Evolutionary conservation across 2,797 vertebrate genomes (phyloP), one percentile per base, ranked within the genome.

Genomic region (Oreonectes daqikongensis): DNA sequence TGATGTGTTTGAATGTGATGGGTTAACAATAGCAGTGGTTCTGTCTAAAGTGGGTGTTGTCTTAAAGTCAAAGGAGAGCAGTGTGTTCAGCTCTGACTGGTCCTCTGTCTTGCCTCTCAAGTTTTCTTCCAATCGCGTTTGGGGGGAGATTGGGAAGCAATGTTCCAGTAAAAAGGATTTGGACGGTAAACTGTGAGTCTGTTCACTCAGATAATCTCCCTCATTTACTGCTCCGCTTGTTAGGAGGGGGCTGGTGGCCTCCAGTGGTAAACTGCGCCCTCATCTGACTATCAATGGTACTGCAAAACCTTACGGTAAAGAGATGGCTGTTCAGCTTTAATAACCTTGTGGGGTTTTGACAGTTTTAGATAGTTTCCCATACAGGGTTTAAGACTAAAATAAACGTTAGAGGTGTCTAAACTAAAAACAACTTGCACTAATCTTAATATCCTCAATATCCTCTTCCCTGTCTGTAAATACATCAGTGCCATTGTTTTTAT

Each of bases 101-200:
- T 50, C 65, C 67, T 72, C 50, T 35, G 69, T 66, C 44, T 77
- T 81, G 63, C 69, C 50, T 55, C 73, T 86, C 85, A 85, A 87
- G 85, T 81, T 80, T 78, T 83, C 80, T 83, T 87, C 63, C 86
- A 84, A 89, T 88, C 83, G 85, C 84, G 82, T 84, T 64, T 81
- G 75, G 82, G 77, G 79, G 79, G 85, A 87, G 89, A 91, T 92
- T 91, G 91, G 82, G 82, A 80, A 84, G 78, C 84, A 77, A 76
- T 87, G 85, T 88, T 87, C 88, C 82, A 86, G 83, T 80, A 89
- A 91, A 92, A 87, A 60, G 87, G 88, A 85, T 91, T 90, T 88
- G 84, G 83, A 69, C 69, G 77, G 82, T 82, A 86, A 87, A 87
- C 87, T 87, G 88, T 85, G 81, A 82, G 87, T 83, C 85, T 85